Percentiles rank a stretch among this genome's conserved stretches.
Conservation (phyloP, 92 coral and sea anemone species). For the Umimayanthus kanabou region DNA sequence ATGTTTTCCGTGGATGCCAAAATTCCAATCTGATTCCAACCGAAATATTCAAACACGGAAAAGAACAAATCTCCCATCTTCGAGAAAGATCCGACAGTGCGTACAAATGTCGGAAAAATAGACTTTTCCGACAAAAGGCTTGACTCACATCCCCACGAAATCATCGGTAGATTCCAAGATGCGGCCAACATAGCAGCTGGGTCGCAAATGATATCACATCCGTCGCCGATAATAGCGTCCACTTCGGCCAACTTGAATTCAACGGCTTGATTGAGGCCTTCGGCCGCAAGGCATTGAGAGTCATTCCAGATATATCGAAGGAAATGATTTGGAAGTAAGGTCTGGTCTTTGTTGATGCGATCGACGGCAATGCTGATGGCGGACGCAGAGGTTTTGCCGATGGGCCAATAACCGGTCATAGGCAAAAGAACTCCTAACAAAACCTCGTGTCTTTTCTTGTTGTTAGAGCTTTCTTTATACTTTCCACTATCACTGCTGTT, state of each 20-base stretch:
- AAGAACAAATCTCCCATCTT: conserved; percentile 78
- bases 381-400: conserved; percentile 84
- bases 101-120: conserved; percentile 71
- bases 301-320: conserved; percentile 83
- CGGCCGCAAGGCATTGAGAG: conserved; percentile 78
- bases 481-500: no score
- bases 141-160: conserved; percentile 87
- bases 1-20: conserved; percentile 86
- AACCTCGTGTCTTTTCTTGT: conserved; percentile 44
- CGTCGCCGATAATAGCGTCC: conserved; percentile 85
- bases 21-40: conserved; percentile 82
- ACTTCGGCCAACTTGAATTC: conserved; percentile 77
- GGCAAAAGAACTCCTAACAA: conserved; percentile 79
- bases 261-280: conserved; percentile 82
- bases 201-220: conserved; percentile 81
- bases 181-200: conserved; percentile 85
- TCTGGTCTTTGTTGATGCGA: conserved; percentile 67
- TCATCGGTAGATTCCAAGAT: conserved; percentile 83
- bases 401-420: conserved; percentile 91
- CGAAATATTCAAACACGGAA: conserved; percentile 70
- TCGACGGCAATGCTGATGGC: conserved; percentile 84
- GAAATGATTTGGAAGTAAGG: conserved; percentile 72
- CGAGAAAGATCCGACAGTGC: conserved; percentile 83
- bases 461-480: neutral
- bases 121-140: conserved; percentile 77